Conservation (phyloP, 2,888 invertebrate species). For the Phalera bucephala region DNA sequence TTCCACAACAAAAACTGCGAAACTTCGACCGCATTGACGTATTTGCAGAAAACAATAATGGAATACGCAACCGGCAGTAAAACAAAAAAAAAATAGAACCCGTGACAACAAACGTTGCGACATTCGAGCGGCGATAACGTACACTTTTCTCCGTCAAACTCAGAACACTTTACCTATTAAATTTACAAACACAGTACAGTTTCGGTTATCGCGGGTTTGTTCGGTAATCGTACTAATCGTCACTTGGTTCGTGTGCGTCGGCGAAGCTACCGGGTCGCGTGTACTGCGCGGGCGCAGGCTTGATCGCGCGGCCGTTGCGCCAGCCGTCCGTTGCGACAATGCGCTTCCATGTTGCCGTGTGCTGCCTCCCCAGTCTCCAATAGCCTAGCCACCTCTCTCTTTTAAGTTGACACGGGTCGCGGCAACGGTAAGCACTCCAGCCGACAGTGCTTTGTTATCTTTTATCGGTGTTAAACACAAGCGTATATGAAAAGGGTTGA, state of each 20-base stretch:
- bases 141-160: conserved; percentile 25
- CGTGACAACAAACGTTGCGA: conserved; percentile 35
- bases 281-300: conserved; percentile 59
- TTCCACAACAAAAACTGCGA: conserved; percentile 1
- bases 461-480: conserved; percentile 27
- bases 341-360: conserved; percentile 60
- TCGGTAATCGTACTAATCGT: no score
- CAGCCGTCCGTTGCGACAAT: conserved; percentile 75
- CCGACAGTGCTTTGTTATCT: conserved; percentile 24
- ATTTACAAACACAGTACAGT: conserved; percentile 41
- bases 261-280: conserved; percentile 25
- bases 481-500: conserved; percentile 23
- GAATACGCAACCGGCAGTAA: conserved; percentile 12
- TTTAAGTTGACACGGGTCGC: conserved; percentile 59
- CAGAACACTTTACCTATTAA: conserved; percentile 43
- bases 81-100: conserved; percentile 21
- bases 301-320: conserved; percentile 69
- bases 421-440: conserved; percentile 48
- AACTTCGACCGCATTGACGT: conserved; percentile 2
- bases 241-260: conserved; percentile 29
- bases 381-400: conserved; percentile 78
- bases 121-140: conserved; percentile 37
- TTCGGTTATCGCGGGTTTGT: conserved; percentile 34
- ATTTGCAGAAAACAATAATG: conserved; percentile 14
- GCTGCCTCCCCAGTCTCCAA: conserved; percentile 66